Percentiles rank a stretch among this genome's conserved stretches.
Evolutionary conservation across 2,888 invertebrate species (phyloP).

Genomic region (Terebella lapidaria): DNA sequence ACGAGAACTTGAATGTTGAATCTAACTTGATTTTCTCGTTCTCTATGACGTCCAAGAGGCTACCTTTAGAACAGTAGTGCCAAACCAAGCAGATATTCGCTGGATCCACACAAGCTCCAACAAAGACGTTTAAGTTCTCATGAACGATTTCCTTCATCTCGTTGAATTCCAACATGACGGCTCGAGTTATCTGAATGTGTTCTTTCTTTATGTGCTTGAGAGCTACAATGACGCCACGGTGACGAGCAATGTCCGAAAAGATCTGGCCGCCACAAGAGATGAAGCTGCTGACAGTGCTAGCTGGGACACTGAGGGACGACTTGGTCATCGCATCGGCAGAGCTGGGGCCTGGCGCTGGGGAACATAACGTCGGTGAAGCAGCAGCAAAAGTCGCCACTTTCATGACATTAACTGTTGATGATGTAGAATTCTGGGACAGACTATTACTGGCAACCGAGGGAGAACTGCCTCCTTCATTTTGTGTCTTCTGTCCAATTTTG

Average conservation of each 20-base stretch:
- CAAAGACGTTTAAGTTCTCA: conserved; percentile 77
- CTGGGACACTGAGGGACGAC: neutral
- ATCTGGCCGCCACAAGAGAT: conserved; percentile 27
- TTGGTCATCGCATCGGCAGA: neutral
- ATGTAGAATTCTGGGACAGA: neutral
- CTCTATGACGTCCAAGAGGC: conserved; percentile 56
- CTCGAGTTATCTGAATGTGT: conserved; percentile 22
- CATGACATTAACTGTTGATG: neutral
- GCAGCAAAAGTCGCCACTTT: neutral
- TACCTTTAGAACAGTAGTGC: conserved; percentile 76
- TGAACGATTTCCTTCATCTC: conserved; percentile 77
- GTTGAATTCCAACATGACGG: conserved; percentile 34
- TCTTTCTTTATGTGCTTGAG: conserved; percentile 66
- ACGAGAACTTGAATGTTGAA: conserved; percentile 43
- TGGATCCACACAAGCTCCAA: conserved; percentile 77
- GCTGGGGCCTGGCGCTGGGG: too few relatives aligned
- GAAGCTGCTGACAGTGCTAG: conserved; percentile 3
- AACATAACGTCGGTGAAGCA: neutral
- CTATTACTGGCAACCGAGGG: neutral
- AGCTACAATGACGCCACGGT: conserved; percentile 60
- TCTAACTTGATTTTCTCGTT: conserved; percentile 47
- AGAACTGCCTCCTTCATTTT: too few relatives aligned
- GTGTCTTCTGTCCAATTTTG: too few relatives aligned
- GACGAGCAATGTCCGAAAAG: conserved; percentile 34
- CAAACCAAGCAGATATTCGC: conserved; percentile 72